Evolutionary conservation across 2,888 invertebrate genomes (phyloP), one percentile per base, ranked within the genome.

Genomic region (Eristalis tenax): DNA sequence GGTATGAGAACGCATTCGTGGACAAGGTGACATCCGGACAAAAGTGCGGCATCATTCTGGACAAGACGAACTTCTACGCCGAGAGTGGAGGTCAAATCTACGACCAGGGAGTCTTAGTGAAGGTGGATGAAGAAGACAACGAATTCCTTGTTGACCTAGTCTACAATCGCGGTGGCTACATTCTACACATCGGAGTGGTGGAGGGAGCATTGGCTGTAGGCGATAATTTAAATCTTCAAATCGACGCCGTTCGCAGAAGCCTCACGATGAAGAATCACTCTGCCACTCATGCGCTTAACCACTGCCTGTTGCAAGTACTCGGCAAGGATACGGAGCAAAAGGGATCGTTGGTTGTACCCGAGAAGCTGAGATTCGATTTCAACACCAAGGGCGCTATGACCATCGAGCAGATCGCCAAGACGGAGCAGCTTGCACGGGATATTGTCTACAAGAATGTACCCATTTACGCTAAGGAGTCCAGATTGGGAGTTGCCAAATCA

Each of bases 251-350:
- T 79, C 95, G 99, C 76, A 94, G 99, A 90, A 95, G 97, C 90
- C 94, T 97, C 38, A 95, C 99, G n/a, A 99, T 99, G 99, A 98
- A 97, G 92, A 99, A 99, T 94, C 99, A 99, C 93, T 97, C 99
- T 59, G 99, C 98, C 26, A 99, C 99, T 0, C 99, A 99, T 93
- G 96, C 99, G 59, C 94, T 99, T 15, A 99, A 99, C 94, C 98
- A 97, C 93, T 98, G 98, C 26, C 94, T 99, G 81, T 94, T 99
- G 80, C 96, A 96, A 92, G 98, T 99, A 28, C 94, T 99, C 57
- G 97, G 98, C 13, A 96, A 96, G 89, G 98, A 98, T 90, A 96
- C 98, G 13, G 99, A 99, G 92, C 99, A 99, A 93, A 96, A 97
- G 91, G 99, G 99, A 38, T 99, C 99, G 0, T 94, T 99, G 43